A percentile compares a stretch with the other conserved stretches of the same genome.
These are phyloP conservation scores for Orcinus orca DNA, from an alignment of 2,113 vertebrate species.

Conservation along the genomic window DNA sequence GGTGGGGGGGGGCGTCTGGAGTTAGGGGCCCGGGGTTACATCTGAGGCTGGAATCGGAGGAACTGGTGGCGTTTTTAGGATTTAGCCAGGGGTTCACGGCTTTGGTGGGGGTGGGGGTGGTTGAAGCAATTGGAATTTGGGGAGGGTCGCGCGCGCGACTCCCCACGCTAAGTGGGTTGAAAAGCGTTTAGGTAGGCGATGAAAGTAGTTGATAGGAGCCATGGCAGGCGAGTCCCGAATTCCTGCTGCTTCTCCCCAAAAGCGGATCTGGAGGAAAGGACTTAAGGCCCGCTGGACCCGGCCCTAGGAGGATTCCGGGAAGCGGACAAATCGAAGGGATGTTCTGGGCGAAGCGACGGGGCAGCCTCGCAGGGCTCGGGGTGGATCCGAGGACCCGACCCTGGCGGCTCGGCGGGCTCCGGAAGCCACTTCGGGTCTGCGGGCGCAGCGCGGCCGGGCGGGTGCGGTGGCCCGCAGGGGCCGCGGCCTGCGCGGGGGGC, in stretches of 20 bases:
- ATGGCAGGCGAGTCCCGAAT: not conserved
- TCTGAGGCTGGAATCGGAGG: not conserved
- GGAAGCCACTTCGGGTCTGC: not conserved
- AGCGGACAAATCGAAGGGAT: not conserved
- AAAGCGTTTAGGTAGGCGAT: not conserved
- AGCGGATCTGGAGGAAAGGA: not conserved
- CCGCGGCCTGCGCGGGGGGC: not conserved
- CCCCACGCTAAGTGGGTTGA: not conserved
- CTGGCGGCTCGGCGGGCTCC: not conserved
- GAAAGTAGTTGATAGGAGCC: constrained; percentile 7
- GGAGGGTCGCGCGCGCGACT: not conserved
- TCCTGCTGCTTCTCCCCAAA: not conserved
- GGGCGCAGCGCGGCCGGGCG: not conserved
- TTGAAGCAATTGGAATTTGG: constrained; percentile 5
- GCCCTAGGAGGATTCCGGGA: not conserved
- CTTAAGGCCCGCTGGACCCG: not conserved
- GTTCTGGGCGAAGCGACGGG: not conserved
- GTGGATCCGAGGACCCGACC: not conserved
- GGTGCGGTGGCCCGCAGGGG: not conserved
- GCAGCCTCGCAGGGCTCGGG: not conserved
- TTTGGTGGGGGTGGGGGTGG: not conserved
- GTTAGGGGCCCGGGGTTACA: not conserved
- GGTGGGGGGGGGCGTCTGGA: not conserved
- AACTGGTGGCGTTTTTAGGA: not conserved
- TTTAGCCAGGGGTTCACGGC: not conserved